These are phyloP conservation scores for Heterodera schachtii DNA, from an alignment of 1,140 invertebrate species.

Conservation along the genomic window DNA sequence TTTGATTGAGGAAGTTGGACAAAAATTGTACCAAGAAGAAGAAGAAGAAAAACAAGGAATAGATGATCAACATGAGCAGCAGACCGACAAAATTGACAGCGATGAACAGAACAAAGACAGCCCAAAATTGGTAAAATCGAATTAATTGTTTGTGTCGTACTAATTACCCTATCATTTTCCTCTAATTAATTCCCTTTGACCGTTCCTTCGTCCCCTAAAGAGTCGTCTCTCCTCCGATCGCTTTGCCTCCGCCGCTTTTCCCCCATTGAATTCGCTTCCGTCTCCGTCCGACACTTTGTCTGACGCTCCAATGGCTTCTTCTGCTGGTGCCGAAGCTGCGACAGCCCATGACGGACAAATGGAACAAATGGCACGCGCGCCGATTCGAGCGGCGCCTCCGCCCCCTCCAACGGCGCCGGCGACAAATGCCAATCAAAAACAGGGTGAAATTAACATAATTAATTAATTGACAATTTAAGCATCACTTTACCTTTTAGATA, in stretches of 20 bases:
- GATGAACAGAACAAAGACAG: not conserved
- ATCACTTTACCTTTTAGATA: not conserved
- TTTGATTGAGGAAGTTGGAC: slow-evolving; percentile 13
- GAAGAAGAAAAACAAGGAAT: not conserved
- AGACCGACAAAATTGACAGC: not conserved
- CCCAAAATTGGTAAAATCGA: not conserved
- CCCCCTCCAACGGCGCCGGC: not conserved
- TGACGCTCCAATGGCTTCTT: not conserved
- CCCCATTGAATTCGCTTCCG: too few species aligned
- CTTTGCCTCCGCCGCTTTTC: too few species aligned
- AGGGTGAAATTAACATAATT: too few species aligned
- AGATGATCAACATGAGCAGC: too few species aligned
- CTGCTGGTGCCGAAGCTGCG: not conserved
- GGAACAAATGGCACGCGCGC: not conserved
- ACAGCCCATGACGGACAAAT: not conserved
- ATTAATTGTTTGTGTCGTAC: too few species aligned
- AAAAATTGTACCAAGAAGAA: slow-evolving; percentile 7
- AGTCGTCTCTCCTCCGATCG: not conserved
- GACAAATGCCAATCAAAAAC: not conserved
- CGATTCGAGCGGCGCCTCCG: not conserved
- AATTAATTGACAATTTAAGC: not conserved
- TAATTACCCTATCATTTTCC: too few species aligned
- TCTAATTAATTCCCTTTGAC: too few species aligned
- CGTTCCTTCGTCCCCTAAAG: not conserved
- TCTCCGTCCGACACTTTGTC: too few species aligned